phyloP scores from a whole-genome alignment of 1,140 invertebrate genomes.

The Zophobas atratus region DNA sequence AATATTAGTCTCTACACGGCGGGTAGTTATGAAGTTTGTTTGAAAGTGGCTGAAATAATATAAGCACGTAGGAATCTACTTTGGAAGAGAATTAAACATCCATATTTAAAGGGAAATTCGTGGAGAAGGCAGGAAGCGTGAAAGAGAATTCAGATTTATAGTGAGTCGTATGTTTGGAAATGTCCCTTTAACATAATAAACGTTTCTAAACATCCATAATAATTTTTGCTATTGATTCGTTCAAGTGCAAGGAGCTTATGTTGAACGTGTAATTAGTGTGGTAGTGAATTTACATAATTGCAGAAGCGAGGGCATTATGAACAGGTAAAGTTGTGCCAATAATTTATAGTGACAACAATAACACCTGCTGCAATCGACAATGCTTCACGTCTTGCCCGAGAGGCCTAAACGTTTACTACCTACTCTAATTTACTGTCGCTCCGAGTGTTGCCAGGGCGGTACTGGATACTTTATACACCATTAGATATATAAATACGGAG shows the following conservation, averaged over 20 bases:
- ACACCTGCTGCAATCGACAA: conserved; percentile 66
- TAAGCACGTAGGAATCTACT: conserved; percentile 54
- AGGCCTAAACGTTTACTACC: conserved; percentile 56
- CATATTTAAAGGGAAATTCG: conserved; percentile 53
- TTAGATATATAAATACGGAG: conserved; percentile 41
- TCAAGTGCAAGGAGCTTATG: conserved; percentile 50
- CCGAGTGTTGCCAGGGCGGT: conserved; percentile 46
- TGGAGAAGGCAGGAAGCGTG: conserved; percentile 49
- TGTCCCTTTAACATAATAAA: conserved; percentile 40
- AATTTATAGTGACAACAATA: conserved; percentile 65
- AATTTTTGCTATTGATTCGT: conserved; percentile 45
- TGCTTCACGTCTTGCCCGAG: conserved; percentile 55
- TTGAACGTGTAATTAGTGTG: conserved; percentile 56
- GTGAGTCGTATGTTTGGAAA: conserved; percentile 46
- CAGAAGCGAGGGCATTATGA: conserved; percentile 59
- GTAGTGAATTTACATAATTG: conserved; percentile 63
- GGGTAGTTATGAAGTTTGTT: conserved; percentile 48
- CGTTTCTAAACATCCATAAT: conserved; percentile 41
- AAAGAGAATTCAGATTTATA: conserved; percentile 53
- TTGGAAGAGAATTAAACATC: conserved; percentile 54
- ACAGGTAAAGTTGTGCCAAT: conserved; percentile 64
- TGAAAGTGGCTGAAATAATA: conserved; percentile 53
- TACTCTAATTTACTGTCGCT: conserved; percentile 54
- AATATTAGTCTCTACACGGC: conserved; percentile 28
- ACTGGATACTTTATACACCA: conserved; percentile 45